Evolutionary conservation across 2,113 vertebrate genomes (phyloP).

Genomic region (Hippoglossus stenolepis): DNA sequence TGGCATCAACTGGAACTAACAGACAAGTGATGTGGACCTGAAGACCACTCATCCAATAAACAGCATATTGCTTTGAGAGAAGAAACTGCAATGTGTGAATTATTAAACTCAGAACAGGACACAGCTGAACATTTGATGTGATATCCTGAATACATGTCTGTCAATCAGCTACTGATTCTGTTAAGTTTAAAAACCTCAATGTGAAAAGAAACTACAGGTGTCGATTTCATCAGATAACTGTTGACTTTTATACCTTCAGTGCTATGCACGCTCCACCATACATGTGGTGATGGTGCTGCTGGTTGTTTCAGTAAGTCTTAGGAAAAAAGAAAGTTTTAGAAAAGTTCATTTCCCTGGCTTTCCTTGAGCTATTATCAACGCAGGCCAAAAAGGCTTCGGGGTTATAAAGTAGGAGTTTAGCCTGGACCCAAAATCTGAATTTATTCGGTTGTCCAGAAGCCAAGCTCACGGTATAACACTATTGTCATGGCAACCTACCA

Average conservation of each 20-base stretch:
- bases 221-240: conserved; percentile 17
- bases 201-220: conserved; percentile 22
- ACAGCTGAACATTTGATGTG: conserved; percentile 54
- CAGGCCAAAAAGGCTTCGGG: conserved; percentile 42
- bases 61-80: conserved; percentile 66
- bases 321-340: conserved; percentile 24
- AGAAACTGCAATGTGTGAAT: conserved; percentile 47
- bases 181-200: conserved; percentile 10
- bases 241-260: conserved; percentile 7
- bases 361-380: conserved; percentile 41
- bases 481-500: conserved; percentile 36
- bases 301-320: conserved; percentile 48
- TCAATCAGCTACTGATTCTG: conserved; percentile 6
- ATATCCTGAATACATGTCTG: conserved; percentile 48
- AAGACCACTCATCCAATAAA: conserved; percentile 44
- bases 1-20: conserved; percentile 73
- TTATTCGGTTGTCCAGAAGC: conserved; percentile 29
- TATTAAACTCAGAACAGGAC: conserved; percentile 39
- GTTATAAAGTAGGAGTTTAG: conserved; percentile 46
- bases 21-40: conserved; percentile 34
- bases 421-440: conserved; percentile 37
- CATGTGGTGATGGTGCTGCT: conserved; percentile 55
- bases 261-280: conserved; percentile 21
- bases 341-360: conserved; percentile 52
- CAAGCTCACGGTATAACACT: conserved; percentile 39